phyloP scores from a whole-genome alignment of 2,888 invertebrate genomes.

The Ypsolopha scabrella region DNA sequence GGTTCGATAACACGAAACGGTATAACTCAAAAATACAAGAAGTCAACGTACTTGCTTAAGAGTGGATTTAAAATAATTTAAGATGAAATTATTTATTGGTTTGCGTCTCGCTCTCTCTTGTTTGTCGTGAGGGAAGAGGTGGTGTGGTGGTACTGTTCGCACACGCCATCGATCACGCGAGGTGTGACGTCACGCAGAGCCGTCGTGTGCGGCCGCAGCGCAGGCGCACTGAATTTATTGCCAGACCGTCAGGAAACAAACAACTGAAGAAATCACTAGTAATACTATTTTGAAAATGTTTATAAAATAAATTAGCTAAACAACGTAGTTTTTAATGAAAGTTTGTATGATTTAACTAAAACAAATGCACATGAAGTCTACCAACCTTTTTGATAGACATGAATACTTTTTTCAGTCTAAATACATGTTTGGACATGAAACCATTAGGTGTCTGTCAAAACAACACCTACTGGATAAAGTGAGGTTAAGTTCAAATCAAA shows the following conservation, averaged over 20 bases:
- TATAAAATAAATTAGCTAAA: background rate
- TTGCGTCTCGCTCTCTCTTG: slow-evolving; percentile 35
- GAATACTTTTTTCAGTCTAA: no score
- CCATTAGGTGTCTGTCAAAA: no score
- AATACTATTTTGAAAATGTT: background rate
- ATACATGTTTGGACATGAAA: no score
- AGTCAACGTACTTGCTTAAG: slow-evolving; percentile 62
- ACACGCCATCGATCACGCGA: slow-evolving; percentile 61
- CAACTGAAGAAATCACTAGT: slow-evolving; percentile 21
- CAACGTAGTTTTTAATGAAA: no score
- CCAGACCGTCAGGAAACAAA: slow-evolving; percentile 33
- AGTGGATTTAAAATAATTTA: slow-evolving; percentile 64
- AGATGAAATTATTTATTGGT: slow-evolving; percentile 55
- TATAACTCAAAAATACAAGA: slow-evolving; percentile 60
- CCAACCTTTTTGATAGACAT: no score
- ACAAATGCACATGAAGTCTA: no score
- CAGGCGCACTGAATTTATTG: slow-evolving; percentile 52
- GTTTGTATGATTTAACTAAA: no score
- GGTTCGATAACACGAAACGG: slow-evolving; percentile 34
- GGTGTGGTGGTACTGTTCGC: slow-evolving; percentile 36
- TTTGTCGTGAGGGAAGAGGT: slow-evolving; percentile 21
- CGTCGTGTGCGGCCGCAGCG: slow-evolving; percentile 69
- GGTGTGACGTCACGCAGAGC: slow-evolving; percentile 69
- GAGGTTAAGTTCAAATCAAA: background rate
- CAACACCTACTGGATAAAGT: no score